Evolutionary conservation across 2,888 invertebrate genomes (phyloP).

Genomic region (Melanophora roralis): DNA sequence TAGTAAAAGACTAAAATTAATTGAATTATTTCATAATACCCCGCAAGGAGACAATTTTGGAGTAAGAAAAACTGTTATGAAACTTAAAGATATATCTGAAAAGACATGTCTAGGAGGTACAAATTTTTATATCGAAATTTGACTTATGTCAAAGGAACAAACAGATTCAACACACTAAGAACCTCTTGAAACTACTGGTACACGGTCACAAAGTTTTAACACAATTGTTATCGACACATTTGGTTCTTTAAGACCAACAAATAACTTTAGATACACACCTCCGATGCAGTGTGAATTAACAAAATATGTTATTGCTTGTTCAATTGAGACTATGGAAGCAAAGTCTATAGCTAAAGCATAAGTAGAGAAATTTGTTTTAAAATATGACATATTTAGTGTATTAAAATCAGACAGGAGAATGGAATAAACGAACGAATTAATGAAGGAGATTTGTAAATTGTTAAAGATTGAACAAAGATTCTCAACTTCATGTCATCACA

Average conservation of each 20-base stretch:
- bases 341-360: neutral
- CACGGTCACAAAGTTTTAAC: neutral
- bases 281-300: conserved; percentile 5
- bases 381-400: neutral
- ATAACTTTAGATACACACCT: neutral
- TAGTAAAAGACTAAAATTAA: neutral
- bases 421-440: conserved; percentile 15
- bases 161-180: neutral
- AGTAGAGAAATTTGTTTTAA: neutral
- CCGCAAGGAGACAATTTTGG: neutral
- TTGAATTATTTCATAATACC: neutral
- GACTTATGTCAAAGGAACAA: neutral
- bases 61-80: neutral
- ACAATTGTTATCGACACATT: conserved; percentile 7
- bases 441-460: conserved; percentile 13
- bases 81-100: neutral
- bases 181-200: neutral
- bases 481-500: conserved; percentile 44
- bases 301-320: conserved; percentile 2
- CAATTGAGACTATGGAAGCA: neutral
- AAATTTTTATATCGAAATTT: neutral
- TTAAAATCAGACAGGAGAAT: conserved; percentile 10
- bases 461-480: conserved; percentile 2
- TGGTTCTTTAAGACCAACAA: neutral
- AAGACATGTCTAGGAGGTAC: neutral